phyloP scores from a whole-genome alignment of 2,888 invertebrate species.

The Xylota sylvarum region DNA sequence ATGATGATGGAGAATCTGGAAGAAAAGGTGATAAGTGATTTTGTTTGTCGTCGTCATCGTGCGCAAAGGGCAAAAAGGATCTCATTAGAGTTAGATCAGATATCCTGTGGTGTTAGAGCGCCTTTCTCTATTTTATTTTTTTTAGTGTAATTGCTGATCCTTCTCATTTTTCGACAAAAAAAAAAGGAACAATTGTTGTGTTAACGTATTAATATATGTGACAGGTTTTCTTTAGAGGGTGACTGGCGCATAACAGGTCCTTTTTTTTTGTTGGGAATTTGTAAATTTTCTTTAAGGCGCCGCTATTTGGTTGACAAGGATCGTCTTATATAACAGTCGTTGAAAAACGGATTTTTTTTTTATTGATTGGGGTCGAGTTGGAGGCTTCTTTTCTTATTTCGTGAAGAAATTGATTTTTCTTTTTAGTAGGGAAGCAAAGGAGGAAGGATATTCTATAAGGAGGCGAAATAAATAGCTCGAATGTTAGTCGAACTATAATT shows the following conservation, averaged over 20 bases:
- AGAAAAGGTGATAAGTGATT: slow-evolving; percentile 69
- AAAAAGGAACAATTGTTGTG: slow-evolving; percentile 55
- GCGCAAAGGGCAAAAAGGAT: slow-evolving; percentile 50
- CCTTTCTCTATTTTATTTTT: slow-evolving; percentile 31
- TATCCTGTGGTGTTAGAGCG: slow-evolving; percentile 64
- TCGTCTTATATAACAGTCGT: slow-evolving; percentile 16
- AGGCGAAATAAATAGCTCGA: no score
- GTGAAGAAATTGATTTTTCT: neutral
- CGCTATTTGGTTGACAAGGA: slow-evolving; percentile 49
- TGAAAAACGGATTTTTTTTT: slow-evolving; percentile 4
- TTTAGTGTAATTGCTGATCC: slow-evolving; percentile 49
- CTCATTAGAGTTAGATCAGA: slow-evolving; percentile 54
- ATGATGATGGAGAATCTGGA: neutral
- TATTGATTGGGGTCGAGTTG: slow-evolving; percentile 24
- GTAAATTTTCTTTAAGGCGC: slow-evolving; percentile 51
- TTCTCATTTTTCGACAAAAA: slow-evolving; percentile 12
- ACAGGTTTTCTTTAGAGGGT: slow-evolving; percentile 50
- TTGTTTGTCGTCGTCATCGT: slow-evolving; percentile 42
- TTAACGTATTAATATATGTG: slow-evolving; percentile 76
- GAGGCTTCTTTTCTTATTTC: neutral
- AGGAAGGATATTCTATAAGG: neutral
- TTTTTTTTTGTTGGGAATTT: slow-evolving; percentile 14
- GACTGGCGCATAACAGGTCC: slow-evolving; percentile 54
- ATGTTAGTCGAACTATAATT: no score
- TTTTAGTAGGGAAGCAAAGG: neutral